Conservation (phyloP, 2,888 invertebrate genomes). For the Conistra vaccinii region DNA sequence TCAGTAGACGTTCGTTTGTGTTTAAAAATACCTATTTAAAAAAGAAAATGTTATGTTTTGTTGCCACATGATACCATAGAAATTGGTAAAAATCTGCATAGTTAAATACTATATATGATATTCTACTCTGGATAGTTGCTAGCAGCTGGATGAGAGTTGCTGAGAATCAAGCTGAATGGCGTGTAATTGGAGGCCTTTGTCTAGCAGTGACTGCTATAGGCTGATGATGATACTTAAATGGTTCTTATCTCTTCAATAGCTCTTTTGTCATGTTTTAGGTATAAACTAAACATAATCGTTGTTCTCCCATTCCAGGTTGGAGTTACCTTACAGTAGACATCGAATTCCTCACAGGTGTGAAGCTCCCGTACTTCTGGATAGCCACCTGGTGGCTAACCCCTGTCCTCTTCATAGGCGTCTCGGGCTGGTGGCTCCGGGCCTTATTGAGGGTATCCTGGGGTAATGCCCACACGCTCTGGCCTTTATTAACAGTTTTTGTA, state of each 20-base stretch:
- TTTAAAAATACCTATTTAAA: too few relatives aligned
- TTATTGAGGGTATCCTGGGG: slow-evolving; percentile 77
- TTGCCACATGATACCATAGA: background rate
- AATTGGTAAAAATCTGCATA: background rate
- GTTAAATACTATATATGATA: background rate
- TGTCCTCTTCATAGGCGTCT: slow-evolving; percentile 78
- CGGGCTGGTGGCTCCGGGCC: slow-evolving; percentile 86
- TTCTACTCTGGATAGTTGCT: too few relatives aligned
- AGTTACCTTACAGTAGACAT: slow-evolving; percentile 83
- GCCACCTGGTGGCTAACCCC: slow-evolving; percentile 84
- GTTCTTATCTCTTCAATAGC: background rate
- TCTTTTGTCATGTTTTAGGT: background rate
- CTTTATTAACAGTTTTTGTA: slow-evolving; percentile 79
- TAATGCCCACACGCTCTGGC: slow-evolving; percentile 79
- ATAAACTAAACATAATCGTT: background rate
- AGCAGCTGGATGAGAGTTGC: too few relatives aligned
- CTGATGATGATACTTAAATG: background rate
- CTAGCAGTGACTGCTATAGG: too few relatives aligned
- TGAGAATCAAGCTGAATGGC: too few relatives aligned
- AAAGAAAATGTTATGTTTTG: too few relatives aligned
- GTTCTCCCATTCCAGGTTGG: slow-evolving; percentile 80
- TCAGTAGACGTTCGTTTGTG: background rate
- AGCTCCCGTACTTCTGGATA: slow-evolving; percentile 82
- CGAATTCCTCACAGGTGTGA: slow-evolving; percentile 84
- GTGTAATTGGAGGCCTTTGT: too few relatives aligned